phyloP scores from a whole-genome alignment of 1,140 invertebrate species.

The Meteorus sp. region DNA sequence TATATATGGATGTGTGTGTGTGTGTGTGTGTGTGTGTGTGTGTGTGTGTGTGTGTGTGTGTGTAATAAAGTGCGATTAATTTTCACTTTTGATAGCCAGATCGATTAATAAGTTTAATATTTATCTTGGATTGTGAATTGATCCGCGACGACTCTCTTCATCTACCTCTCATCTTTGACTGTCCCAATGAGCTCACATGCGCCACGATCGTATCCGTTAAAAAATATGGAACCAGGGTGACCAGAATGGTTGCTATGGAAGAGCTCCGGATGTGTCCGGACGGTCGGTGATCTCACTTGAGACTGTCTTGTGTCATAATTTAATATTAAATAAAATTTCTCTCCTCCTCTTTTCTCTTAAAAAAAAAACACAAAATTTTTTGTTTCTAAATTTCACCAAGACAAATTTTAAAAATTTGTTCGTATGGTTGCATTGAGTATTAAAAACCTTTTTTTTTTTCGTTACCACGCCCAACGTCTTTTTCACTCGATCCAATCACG shows the following conservation, averaged over 20 bases:
- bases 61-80: too few species aligned
- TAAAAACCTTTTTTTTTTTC: too few species aligned
- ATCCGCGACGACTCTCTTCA: background rate
- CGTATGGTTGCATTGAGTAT: too few species aligned
- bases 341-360: background rate
- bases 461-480: too few species aligned
- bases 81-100: too few species aligned
- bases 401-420: too few species aligned
- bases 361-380: too few species aligned
- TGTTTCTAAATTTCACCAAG: too few species aligned
- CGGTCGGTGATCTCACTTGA: constrained; percentile 48
- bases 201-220: constrained; percentile 51
- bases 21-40: too few species aligned
- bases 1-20: background rate
- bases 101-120: too few species aligned
- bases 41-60: too few species aligned
- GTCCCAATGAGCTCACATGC: constrained; percentile 54
- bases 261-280: constrained; percentile 47
- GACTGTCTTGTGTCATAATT: constrained; percentile 36
- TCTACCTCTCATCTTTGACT: constrained; percentile 17
- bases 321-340: constrained; percentile 17
- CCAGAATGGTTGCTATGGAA: constrained; percentile 62
- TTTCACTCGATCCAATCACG: too few species aligned
- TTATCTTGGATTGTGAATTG: background rate
- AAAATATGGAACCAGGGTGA: constrained; percentile 62